phyloP scores from a whole-genome alignment of 2,797 vertebrate species.

The Erethizon dorsatum region DNA sequence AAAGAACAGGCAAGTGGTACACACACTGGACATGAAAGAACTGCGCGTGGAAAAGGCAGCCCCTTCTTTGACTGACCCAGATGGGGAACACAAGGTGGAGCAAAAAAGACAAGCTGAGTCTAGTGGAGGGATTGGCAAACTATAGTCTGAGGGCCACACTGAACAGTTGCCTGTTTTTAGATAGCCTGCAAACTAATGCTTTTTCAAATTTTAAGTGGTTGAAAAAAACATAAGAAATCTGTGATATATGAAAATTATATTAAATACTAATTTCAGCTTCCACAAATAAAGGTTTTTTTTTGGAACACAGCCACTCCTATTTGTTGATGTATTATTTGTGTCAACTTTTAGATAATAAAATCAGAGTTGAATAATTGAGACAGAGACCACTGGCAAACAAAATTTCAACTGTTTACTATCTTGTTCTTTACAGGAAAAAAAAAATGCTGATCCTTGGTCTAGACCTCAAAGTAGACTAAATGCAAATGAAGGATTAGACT shows the following conservation, averaged over 20 bases:
- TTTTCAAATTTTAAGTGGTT: background rate
- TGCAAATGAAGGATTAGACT: background rate
- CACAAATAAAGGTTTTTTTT: slow-evolving; percentile 5
- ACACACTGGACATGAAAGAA: background rate
- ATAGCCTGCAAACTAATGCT: accelerated
- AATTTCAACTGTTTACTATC: slow-evolving; percentile 1
- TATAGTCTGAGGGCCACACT: accelerated
- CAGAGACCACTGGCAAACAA: background rate
- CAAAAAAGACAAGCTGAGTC: background rate
- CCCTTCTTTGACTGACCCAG: accelerated
- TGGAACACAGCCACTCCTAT: no score
- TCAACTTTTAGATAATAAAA: background rate
- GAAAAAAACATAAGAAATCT: background rate
- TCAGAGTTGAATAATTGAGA: background rate
- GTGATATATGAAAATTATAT: background rate
- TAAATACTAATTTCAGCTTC: background rate
- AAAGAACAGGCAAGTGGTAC: background rate
- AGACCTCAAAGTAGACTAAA: background rate
- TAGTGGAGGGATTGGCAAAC: background rate
- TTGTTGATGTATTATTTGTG: background rate
- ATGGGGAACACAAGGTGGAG: background rate
- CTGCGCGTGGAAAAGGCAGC: background rate
- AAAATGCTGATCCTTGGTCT: background rate
- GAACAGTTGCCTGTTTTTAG: background rate
- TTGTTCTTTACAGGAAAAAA: background rate